These are phyloP conservation scores for Dioctria linearis DNA, from an alignment of 2,888 invertebrate species.

Conservation along the genomic window DNA sequence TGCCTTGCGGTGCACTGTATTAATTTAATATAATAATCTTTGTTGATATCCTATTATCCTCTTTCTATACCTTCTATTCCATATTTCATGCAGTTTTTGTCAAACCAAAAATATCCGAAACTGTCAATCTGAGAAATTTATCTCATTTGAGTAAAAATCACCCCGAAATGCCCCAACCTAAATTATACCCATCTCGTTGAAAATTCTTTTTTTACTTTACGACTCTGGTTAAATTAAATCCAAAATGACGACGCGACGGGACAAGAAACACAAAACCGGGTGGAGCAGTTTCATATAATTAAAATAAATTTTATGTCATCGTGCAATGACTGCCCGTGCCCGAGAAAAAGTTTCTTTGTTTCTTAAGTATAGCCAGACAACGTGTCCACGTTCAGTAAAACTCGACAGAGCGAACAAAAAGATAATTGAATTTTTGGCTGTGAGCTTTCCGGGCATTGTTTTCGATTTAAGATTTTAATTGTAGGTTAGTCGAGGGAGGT, in stretches of 20 bases:
- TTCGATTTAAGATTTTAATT: constrained; percentile 40
- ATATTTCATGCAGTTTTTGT: too few species aligned
- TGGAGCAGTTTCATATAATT: constrained; percentile 26
- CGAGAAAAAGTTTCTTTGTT: constrained; percentile 37
- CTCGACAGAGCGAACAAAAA: constrained; percentile 28
- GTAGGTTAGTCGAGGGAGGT: constrained; percentile 10
- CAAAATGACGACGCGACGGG: neutral
- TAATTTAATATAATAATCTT: too few species aligned
- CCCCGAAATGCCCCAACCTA: too few species aligned
- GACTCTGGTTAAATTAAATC: too few species aligned
- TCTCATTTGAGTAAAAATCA: too few species aligned
- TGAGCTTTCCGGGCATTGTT: constrained; percentile 43
- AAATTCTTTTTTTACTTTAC: too few species aligned
- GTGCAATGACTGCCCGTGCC: neutral
- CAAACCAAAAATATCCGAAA: too few species aligned
- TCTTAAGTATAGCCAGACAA: neutral
- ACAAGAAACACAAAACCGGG: neutral
- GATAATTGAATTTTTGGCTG: constrained; percentile 45
- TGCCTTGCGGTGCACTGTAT: too few species aligned
- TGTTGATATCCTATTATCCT: too few species aligned
- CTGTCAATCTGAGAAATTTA: too few species aligned
- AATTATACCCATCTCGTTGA: too few species aligned
- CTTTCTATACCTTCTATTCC: too few species aligned
- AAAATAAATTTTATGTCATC: constrained; percentile 42
- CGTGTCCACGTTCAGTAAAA: neutral